phyloP scores from a whole-genome alignment of 2,113 vertebrate genomes.

The Canis aureus region DNA sequence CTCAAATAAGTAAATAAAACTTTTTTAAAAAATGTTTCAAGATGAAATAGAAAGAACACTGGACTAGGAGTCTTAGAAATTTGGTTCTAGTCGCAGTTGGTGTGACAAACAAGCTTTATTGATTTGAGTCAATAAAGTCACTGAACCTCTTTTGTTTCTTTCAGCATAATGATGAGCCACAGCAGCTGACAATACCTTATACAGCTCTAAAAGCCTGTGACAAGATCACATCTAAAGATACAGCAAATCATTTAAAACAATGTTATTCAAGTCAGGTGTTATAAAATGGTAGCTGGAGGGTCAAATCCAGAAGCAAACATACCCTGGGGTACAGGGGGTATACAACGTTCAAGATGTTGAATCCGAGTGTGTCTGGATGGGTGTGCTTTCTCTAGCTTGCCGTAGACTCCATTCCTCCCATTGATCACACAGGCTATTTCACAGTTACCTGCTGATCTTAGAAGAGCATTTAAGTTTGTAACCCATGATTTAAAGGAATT shows the following conservation, averaged over 20 bases:
- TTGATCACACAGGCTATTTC: neutral
- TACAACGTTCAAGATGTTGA: neutral
- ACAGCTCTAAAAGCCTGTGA: constrained; percentile 23
- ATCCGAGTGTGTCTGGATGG: neutral
- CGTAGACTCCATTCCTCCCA: neutral
- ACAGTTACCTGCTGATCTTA: neutral
- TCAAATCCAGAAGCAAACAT: neutral
- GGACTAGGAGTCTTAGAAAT: neutral
- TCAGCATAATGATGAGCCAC: neutral
- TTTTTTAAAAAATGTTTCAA: neutral
- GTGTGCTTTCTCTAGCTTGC: neutral
- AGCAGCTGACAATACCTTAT: neutral
- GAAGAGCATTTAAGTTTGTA: neutral
- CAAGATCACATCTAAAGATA: constrained; percentile 15
- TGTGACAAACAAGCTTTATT: neutral
- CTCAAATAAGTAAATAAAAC: neutral
- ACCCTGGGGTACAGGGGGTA: too few relatives aligned
- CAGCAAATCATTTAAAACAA: constrained; percentile 14
- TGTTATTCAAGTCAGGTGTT: constrained; percentile 1
- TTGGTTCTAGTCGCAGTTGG: neutral
- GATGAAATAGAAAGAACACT: constrained; percentile 2
- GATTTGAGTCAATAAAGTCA: neutral
- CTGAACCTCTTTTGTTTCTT: neutral
- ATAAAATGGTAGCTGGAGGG: neutral
- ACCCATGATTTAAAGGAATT: neutral